A percentile compares a stretch with the other conserved stretches of the same genome.
Evolutionary conservation across 2,888 invertebrate species (phyloP).

Genomic region (Sinhomidia bicolor): DNA sequence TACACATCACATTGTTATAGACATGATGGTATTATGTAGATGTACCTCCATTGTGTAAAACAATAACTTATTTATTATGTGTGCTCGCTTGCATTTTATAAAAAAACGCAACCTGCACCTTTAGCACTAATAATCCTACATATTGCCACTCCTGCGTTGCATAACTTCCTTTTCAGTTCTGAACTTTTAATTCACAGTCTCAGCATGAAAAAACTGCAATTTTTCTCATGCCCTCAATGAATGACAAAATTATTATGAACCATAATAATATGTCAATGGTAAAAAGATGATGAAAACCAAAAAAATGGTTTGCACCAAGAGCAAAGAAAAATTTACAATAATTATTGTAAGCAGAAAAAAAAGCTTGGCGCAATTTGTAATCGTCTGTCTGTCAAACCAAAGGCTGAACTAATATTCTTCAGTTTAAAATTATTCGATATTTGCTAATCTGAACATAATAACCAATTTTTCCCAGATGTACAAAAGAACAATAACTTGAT

Average conservation of each 20-base stretch:
- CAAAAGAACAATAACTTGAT: too few relatives aligned
- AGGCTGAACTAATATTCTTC: not conserved
- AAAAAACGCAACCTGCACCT: conserved; percentile 3
- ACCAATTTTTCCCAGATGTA: too few relatives aligned
- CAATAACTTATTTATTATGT: conserved; percentile 9
- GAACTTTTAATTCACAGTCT: conserved; percentile 35
- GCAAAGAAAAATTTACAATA: not conserved
- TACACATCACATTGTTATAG: not conserved
- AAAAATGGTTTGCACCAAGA: not conserved
- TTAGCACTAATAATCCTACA: conserved; percentile 49
- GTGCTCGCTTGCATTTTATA: conserved; percentile 9
- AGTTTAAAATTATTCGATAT: not conserved
- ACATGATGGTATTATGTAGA: not conserved
- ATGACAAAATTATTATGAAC: conserved; percentile 16
- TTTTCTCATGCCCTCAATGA: conserved; percentile 56
- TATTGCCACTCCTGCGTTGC: conserved; percentile 61
- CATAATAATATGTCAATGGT: not conserved
- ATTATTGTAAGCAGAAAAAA: too few relatives aligned
- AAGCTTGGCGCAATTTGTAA: not conserved
- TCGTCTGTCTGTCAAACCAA: not conserved
- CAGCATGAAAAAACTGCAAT: conserved; percentile 39
- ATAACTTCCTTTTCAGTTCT: conserved; percentile 54
- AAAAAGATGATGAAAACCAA: conserved; percentile 35
- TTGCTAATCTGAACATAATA: too few relatives aligned
- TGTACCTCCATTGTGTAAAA: conserved; percentile 5